Base-by-base conservation (phyloP, 1,140 invertebrate genomes). In the Planococcus citri region DNA sequence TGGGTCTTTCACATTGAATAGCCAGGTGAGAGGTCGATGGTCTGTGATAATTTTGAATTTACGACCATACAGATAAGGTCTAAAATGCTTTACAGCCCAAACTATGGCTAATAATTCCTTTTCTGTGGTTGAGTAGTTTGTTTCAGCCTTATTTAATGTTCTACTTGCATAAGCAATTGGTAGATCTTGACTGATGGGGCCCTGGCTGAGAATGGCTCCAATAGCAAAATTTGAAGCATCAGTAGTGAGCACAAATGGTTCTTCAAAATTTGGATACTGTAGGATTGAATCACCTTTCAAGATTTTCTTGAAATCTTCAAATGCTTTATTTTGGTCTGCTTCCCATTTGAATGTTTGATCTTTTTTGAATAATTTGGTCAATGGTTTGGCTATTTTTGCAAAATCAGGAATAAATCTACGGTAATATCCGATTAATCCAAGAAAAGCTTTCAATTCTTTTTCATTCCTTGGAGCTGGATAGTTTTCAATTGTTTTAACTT, bases 171-270 rank as follows among this genome's bases (percentile, higher is more conserved):
- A 82, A 1, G 74, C 74, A 24, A 79, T 76, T 0, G 78, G 78
- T 37, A 60, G 57, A 20, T 73, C 72, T 6, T 57, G 41, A 10
- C 71, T 71, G n/a, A n/a, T n/a, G n/a, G n/a, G n/a, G n/a, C n/a
- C n/a, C n/a, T n/a, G n/a, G n/a, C n/a, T n/a, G n/a, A 78, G 58
- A 9, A 77, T 69, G 0, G 74, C 75, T 1, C 75, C 76, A 68
- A 78, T 72, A 1, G 74, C 75, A 24, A 27, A 21, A 29, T 70
- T 38, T 14, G 33, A 68, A 3, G 71, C 81, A 17, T 83, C 82
- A 27, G 84, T 84, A 73, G 79, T 83, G 33, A 83, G 83, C 80
- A 82, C 84, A 78, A 79, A 78, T 71, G 38, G 64, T 75, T 77
- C 75, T 14, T 1, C 21, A 27, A 78, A 78, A 71, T 79, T 75